These are phyloP conservation scores for Penelope pileata DNA, from an alignment of 2,113 vertebrate genomes.

Conservation along the genomic window DNA sequence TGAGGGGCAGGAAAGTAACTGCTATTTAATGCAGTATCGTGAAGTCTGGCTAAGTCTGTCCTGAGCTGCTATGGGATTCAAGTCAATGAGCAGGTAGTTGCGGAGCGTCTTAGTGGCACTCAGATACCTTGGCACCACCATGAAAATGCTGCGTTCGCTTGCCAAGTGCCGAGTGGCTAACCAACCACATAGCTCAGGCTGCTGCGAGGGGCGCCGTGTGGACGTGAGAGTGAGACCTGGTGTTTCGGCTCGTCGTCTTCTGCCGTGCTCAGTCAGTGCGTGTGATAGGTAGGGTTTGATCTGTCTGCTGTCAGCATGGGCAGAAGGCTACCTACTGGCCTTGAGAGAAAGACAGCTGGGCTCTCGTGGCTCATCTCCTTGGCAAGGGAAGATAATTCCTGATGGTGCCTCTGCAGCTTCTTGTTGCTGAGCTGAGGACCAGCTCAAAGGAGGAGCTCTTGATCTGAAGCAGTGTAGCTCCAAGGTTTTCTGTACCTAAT, in stretches of 20 bases:
- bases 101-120: neutral
- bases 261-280: neutral
- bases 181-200: fast-evolving
- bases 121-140: fast-evolving
- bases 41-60: neutral
- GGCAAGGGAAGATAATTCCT: neutral
- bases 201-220: fast-evolving
- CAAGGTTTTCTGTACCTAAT: neutral
- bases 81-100: neutral
- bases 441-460: neutral
- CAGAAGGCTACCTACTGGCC: neutral
- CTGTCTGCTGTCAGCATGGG: neutral
- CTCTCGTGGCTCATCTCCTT: neutral
- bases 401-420: neutral
- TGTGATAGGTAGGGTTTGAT: neutral
- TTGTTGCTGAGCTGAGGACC: neutral
- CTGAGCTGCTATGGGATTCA: neutral
- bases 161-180: neutral
- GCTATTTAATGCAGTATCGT: fast-evolving
- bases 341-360: neutral
- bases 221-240: neutral
- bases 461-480: neutral
- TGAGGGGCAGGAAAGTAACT: neutral
- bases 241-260: neutral
- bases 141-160: fast-evolving